A percentile compares a stretch with the other conserved stretches of the same genome.
Conservation (phyloP, 2,888 invertebrate species). For the Mactromeris polynyma region DNA sequence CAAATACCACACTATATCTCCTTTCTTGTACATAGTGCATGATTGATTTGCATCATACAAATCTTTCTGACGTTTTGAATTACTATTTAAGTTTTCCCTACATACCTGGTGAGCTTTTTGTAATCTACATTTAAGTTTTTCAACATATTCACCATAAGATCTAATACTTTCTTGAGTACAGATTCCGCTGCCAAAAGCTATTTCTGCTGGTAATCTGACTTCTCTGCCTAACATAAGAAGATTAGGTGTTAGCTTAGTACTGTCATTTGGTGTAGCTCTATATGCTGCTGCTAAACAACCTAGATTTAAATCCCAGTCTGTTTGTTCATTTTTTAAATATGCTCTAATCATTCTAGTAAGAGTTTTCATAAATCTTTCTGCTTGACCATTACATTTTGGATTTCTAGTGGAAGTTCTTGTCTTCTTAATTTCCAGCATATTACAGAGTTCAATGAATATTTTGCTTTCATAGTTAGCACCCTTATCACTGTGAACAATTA, state of each 20-base stretch:
- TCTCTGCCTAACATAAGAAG: slow-evolving; percentile 51
- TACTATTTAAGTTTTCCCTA: slow-evolving; percentile 21
- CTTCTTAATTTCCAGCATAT: too few species aligned
- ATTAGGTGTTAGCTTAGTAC: slow-evolving; percentile 49
- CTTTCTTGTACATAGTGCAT: too few species aligned
- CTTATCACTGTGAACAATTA: slow-evolving; percentile 49
- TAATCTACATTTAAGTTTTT: slow-evolving; percentile 34
- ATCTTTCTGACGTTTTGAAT: slow-evolving; percentile 33
- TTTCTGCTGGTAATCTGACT: slow-evolving; percentile 46
- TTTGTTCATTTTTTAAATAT: slow-evolving; percentile 42
- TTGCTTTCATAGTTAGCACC: too few species aligned
- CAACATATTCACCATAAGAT: slow-evolving; percentile 49
- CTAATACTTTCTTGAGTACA: not conserved
- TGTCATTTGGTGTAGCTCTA: slow-evolving; percentile 46
- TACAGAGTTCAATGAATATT: too few species aligned
- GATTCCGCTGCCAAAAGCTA: slow-evolving; percentile 32
- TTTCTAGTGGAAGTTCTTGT: slow-evolving; percentile 35
- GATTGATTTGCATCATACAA: slow-evolving; percentile 16
- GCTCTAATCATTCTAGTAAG: slow-evolving; percentile 50
- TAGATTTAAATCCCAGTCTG: slow-evolving; percentile 50
- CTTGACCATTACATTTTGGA: slow-evolving; percentile 51
- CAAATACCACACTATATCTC: slow-evolving; percentile 43
- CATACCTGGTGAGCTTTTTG: slow-evolving; percentile 33
- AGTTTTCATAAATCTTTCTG: slow-evolving; percentile 49
- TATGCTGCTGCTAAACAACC: slow-evolving; percentile 50